phyloP scores from a whole-genome alignment of 2,797 vertebrate genomes.

The Acomys russatus region DNA sequence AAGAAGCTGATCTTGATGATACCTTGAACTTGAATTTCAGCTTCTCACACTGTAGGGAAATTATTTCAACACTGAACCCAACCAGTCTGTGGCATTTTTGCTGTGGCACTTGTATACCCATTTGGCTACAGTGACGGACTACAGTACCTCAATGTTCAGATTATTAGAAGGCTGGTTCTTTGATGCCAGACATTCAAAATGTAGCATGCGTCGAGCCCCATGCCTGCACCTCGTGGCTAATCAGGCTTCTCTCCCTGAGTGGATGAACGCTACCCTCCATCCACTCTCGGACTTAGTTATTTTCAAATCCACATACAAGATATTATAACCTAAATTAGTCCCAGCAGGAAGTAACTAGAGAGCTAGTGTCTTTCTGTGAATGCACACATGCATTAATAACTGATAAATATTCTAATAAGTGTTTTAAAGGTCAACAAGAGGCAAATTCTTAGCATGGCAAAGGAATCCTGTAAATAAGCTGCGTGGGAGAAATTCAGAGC shows the following conservation, averaged over 20 bases:
- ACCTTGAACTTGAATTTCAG: neutral
- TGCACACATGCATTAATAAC: conserved; percentile 60
- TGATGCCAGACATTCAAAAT: neutral
- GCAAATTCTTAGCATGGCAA: conserved; percentile 66
- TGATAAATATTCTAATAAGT: conserved; percentile 82
- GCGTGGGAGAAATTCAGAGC: conserved; percentile 68
- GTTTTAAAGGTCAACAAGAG: conserved; percentile 74
- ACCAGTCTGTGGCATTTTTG: neutral
- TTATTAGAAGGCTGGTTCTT: neutral
- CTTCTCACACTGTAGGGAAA: conserved; percentile 33
- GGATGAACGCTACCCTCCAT: neutral
- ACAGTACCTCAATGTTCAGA: neutral
- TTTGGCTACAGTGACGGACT: neutral
- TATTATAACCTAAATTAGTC: conserved; percentile 51
- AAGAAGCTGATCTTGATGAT: neutral
- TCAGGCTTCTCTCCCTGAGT: neutral
- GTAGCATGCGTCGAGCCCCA: neutral
- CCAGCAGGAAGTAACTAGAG: conserved; percentile 29
- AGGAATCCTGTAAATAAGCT: conserved; percentile 67
- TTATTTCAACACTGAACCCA: neutral
- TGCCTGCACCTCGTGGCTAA: neutral
- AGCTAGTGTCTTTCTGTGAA: conserved; percentile 10
- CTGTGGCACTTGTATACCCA: neutral
- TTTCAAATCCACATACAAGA: conserved; percentile 8
- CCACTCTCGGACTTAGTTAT: neutral